Evolutionary conservation across 2,113 vertebrate genomes (phyloP).

Genomic region (Vidua macroura): DNA sequence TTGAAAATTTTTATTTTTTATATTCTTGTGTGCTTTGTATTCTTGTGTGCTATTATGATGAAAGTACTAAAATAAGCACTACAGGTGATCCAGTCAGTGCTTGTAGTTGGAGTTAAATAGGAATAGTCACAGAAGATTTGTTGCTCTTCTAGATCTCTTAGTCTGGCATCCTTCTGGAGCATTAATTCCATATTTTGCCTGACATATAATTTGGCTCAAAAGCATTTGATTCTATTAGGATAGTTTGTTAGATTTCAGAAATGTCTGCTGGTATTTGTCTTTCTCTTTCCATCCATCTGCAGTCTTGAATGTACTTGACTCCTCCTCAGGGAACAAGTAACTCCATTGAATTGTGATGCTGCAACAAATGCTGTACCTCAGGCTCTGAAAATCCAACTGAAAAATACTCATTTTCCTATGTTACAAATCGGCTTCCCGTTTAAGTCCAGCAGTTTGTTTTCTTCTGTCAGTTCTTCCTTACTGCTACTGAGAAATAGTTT

Average conservation of each 20-base stretch:
- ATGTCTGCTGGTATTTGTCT: not conserved
- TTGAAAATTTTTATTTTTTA: not conserved
- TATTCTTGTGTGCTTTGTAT: not conserved
- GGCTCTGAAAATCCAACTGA: not conserved
- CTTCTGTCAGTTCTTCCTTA: not conserved
- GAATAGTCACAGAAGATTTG: not conserved
- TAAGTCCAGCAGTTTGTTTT: not conserved
- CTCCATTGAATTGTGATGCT: not conserved
- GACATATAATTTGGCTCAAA: not conserved
- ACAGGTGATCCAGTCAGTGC: not conserved
- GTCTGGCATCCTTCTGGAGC: not conserved
- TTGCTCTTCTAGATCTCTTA: not conserved
- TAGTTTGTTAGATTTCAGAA: not conserved
- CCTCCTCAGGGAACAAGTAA: not conserved
- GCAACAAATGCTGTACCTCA: not conserved
- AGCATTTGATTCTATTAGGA: not conserved
- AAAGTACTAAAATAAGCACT: not conserved
- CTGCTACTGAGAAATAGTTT: slow-evolving; percentile 1
- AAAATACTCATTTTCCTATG: not conserved
- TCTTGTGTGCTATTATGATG: not conserved
- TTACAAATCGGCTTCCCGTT: not conserved
- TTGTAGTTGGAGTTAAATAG: not conserved
- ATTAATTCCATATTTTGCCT: not conserved
- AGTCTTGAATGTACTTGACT: not conserved
- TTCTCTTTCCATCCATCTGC: not conserved